Base-by-base conservation (phyloP, 1,140 invertebrate species). In the Brachionus rotundiformis region DNA sequence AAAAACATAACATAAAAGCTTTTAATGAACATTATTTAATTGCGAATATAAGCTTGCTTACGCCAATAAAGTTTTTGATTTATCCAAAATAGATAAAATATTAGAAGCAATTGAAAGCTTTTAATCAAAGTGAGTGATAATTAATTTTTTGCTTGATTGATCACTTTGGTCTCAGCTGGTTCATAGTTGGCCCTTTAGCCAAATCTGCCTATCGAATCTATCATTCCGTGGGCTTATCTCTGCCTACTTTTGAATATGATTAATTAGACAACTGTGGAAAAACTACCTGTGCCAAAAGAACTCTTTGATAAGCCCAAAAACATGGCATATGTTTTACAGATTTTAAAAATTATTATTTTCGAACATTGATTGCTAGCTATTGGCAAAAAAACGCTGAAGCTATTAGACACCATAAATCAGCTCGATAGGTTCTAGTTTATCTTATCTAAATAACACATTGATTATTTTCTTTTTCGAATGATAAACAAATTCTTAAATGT, bases 21-120 rank as follows among this genome's bases (percentile, higher is more conserved):
- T 54, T 54, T 54, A 54, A 54, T 54, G 47, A 54, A 54, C 47
- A 54, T 54, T 54, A 54, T 54, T 16, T 54, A 54, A 54, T 54
- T 54, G 47, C 47, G 16, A 54, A 54, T 54, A 19, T 54, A 8
- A 54, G 47, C 16, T 54, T 54, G 47, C 47, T 54, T 54, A 54
- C 47, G 47, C 47, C 47, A 54, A 54, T 54, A 19, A 54, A 19
- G 16, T 19, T 19, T 25, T 54, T 54, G 3, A 8, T 49, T 54
- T 54, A 25, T 25, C n/a, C 19, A 54, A 54, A 19, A n/a, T 54
- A 54, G 47, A 54, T 54, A 19, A 19, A 54, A 54, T 54, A 54
- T 54, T 6, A 19, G 19, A 23, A 19, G n/a, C 47, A 54, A 19
- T 54, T 54, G 47, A 54, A 19, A 16, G 47, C 47, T 54, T 54